These are phyloP conservation scores for Aythya fuligula DNA, from an alignment of 2,797 vertebrate genomes.

Conservation along the genomic window DNA sequence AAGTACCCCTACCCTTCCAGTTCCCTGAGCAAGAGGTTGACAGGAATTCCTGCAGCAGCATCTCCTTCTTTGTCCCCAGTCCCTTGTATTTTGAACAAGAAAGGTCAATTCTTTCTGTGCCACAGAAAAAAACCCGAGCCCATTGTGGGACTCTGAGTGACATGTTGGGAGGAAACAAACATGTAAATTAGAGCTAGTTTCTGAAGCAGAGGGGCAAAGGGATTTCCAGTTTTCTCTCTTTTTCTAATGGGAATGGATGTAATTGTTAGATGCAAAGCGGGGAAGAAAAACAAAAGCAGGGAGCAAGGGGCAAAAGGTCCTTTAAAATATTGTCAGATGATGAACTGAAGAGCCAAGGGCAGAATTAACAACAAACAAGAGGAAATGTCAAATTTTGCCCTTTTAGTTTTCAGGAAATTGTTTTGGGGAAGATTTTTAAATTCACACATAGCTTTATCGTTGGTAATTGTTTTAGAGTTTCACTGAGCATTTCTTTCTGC, in stretches of 20 bases:
- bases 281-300: background rate
- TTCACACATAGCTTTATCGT: background rate
- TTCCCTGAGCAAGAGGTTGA: accelerated
- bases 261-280: background rate
- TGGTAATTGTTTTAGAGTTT: background rate
- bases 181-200: background rate
- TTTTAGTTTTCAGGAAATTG: background rate
- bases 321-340: background rate
- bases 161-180: background rate
- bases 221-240: background rate
- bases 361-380: background rate
- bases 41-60: accelerated
- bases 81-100: background rate
- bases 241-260: background rate
- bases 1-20: background rate
- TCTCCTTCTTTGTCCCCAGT: background rate
- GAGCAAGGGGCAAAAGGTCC: background rate
- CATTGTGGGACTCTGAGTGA: background rate
- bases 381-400: background rate
- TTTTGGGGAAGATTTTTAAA: background rate
- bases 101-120: background rate
- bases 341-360: background rate
- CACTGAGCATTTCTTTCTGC: accelerated
- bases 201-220: background rate
- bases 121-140: background rate